Base-by-base conservation (phyloP, 1,140 invertebrate species). In the Rhopalosiphum padi region DNA sequence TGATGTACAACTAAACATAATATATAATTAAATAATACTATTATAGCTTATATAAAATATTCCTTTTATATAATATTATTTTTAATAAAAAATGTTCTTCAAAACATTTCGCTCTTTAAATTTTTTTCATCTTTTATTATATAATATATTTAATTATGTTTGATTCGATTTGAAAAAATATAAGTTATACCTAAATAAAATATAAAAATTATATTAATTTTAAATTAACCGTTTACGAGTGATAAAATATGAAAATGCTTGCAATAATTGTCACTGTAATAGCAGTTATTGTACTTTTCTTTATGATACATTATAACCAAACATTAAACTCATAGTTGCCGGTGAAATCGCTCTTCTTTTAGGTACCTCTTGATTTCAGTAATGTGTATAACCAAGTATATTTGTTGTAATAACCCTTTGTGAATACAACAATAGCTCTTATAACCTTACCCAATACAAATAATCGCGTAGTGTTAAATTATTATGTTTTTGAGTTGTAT, bases 321-420 rank as follows among this genome's bases (percentile, higher is more conserved):
- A 21, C 30, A 77, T 77, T 15, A 18, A n/a, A n/a, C 30, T 68
- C 11, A 15, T 77, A 5, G 30, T 18, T 18, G 60, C n/a, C 15
- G 18, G 60, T n/a, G 8, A 77, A 77, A 18, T 77, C 15, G 21
- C 15, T 77, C 30, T 77, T 21, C 15, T 6, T 77, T 77, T 77
- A n/a, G 30, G 30, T 18, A n/a, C n/a, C 60, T 23, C 7, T 85
- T 30, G 22, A 43, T 85, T 85, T 25, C 41, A 15, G 9, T 43
- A 30, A 23, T 23, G 22, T 6, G 60, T 18, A 77, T n/a, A 68
- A 37, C 23, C 37, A 25, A 41, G 83, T 43, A 25, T 85, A 85
- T 85, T 85, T 85, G 41, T 85, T 43, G 43, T 85, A 85, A 85
- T 85, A 85, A 30, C 41, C 37, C 41, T 85, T 41, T 85, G 43